Conservation (phyloP, 2,888 invertebrate genomes). For the Lithophane ornitopus region DNA sequence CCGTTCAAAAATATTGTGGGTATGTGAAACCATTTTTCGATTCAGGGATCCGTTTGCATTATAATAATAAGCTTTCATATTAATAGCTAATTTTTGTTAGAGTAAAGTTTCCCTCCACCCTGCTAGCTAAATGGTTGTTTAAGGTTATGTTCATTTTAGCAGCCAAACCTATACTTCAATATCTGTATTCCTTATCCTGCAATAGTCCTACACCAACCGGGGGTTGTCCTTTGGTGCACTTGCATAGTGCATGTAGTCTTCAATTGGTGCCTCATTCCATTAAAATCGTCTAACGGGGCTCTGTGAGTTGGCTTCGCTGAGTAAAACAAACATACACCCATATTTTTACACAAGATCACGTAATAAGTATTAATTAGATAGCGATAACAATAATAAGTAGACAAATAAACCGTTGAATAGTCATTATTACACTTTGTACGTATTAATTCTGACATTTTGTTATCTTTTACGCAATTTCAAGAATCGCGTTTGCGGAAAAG, state of each 20-base stretch:
- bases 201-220: not conserved
- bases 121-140: too few relatives aligned
- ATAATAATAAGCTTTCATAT: too few relatives aligned
- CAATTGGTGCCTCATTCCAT: not conserved
- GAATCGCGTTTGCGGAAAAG: not conserved
- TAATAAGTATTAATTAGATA: not conserved
- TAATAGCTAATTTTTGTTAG: too few relatives aligned
- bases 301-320: not conserved
- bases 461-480: conserved; percentile 14
- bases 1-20: too few relatives aligned
- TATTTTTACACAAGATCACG: conserved; percentile 1
- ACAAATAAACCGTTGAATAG: conserved; percentile 15
- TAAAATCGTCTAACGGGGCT: not conserved
- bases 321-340: not conserved
- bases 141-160: not conserved
- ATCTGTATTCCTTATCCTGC: not conserved
- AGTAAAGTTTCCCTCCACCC: too few relatives aligned
- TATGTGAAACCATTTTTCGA: too few relatives aligned
- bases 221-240: not conserved
- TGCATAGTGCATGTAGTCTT: not conserved
- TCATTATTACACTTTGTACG: not conserved
- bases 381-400: conserved; percentile 1
- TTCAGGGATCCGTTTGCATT: too few relatives aligned
- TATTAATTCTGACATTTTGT: conserved; percentile 13
- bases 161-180: not conserved